Base-by-base conservation (phyloP, 2,797 vertebrate species). In the Protonibea diacanthus region DNA sequence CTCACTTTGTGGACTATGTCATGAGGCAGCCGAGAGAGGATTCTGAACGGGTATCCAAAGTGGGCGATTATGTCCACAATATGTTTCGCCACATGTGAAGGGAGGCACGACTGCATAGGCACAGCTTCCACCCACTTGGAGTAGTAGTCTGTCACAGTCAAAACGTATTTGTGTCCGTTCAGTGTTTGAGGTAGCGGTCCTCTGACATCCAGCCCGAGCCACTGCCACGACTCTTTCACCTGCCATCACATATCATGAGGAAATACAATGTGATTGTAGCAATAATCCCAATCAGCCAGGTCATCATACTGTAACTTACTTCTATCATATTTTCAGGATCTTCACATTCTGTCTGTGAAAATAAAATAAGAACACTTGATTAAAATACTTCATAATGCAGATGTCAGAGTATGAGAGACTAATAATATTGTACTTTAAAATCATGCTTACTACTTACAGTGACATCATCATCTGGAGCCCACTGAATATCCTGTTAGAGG, bases 111-210 rank as follows among this genome's bases (percentile, higher is more conserved):
- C 59, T 87, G 80, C 84, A 94, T 88, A 0, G 94, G 92, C 8
- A 86, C 74, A 1, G 93, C 93, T 48, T 95, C 94, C 58, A 94
- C 90, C 94, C 94, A 95, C 81, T 92, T 91, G n/a, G 94, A 94
- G 89, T 76, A 90, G 42, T 83, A 92, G 81, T 95, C 94, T 0
- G 85, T 90, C 48, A 95, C 40, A 0, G 90, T 91, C 45, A 95
- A 25, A n/a, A 95, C 63, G 82, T 91, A 94, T 57, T 74, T 87
- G 90, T 93, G 84, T 51, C 86, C 86, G 5, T 85, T 93, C 20
- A 38, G 51, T 0, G 94, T 94, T 25, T 66, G 58, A 1, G 92
- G 90, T 58, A 95, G 81, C 2, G 94, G 93, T 1, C 94, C 94
- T 13, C 93, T 87, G 55, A 95, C 76, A 27, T 95, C 94, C 85